Evolutionary conservation across 2,888 invertebrate genomes (phyloP).

Genomic region (Tubulanus polymorphus): DNA sequence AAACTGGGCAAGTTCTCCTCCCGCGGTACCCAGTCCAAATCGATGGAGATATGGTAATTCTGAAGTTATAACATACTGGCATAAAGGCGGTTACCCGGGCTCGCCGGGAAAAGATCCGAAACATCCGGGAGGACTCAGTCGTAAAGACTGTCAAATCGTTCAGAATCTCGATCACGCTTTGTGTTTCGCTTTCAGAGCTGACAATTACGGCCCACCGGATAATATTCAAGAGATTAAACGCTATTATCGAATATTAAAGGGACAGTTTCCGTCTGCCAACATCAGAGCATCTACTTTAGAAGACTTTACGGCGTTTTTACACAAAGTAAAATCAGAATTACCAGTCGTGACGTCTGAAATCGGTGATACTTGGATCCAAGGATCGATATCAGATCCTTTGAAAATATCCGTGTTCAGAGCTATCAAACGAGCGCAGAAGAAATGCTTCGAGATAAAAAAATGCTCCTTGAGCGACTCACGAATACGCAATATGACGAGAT

Average conservation of each 20-base stretch:
- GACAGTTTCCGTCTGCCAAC: constrained; percentile 36
- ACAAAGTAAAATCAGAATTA: constrained; percentile 22
- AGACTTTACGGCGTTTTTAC: constrained; percentile 28
- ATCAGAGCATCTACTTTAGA: constrained; percentile 39
- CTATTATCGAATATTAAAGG: constrained; percentile 36
- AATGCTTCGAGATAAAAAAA: constrained; percentile 24
- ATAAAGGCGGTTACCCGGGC: constrained; percentile 44
- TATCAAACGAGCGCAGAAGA: constrained; percentile 21
- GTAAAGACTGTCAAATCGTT: constrained; percentile 32
- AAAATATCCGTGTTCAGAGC: constrained; percentile 37
- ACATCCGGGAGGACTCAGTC: constrained; percentile 38
- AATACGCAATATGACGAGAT: constrained; percentile 26
- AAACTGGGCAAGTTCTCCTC: constrained; percentile 36
- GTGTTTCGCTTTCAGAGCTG: constrained; percentile 46
- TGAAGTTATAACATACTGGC: constrained; percentile 36
- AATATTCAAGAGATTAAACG: constrained; percentile 36
- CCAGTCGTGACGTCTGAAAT: constrained; percentile 33
- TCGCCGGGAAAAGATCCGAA: constrained; percentile 37
- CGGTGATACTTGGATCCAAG: constrained; percentile 48
- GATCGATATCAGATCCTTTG: constrained; percentile 40
- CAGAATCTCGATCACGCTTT: constrained; percentile 32
- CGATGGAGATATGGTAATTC: constrained; percentile 27
- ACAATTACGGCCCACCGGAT: constrained; percentile 43
- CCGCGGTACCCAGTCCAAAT: constrained; percentile 39
- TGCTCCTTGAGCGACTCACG: constrained; percentile 22